A percentile compares a stretch with the other conserved stretches of the same genome.
Evolutionary conservation across 2,797 vertebrate genomes (phyloP).

Genomic region (Aphelocoma californica): DNA sequence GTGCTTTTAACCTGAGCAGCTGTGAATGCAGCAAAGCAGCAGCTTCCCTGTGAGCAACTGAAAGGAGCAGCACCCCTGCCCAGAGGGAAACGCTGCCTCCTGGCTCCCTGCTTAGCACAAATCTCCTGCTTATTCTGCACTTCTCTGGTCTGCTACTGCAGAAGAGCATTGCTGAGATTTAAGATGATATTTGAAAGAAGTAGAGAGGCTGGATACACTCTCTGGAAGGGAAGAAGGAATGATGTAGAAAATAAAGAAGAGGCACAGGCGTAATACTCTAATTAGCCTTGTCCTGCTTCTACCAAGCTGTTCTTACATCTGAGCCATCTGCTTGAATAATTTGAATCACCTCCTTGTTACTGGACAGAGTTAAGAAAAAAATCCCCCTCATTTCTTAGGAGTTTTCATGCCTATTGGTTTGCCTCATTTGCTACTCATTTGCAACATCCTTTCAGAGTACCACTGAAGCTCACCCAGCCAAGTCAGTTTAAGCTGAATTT

Average conservation of each 20-base stretch:
- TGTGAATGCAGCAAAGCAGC: slow-evolving; percentile 7
- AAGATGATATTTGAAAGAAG: neutral
- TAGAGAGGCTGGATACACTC: slow-evolving; percentile 28
- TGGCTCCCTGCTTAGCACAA: slow-evolving; percentile 19
- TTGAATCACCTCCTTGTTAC: slow-evolving; percentile 61
- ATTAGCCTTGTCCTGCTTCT: slow-evolving; percentile 64
- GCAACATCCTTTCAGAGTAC: neutral
- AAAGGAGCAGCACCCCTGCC: neutral
- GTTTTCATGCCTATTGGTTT: neutral
- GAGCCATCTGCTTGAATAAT: slow-evolving; percentile 65
- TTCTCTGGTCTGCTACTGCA: neutral
- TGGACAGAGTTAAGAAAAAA: slow-evolving; percentile 12
- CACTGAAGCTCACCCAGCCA: neutral
- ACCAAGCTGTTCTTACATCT: slow-evolving; percentile 66
- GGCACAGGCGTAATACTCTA: slow-evolving; percentile 27
- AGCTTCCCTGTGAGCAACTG: neutral
- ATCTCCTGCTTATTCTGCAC: slow-evolving; percentile 19
- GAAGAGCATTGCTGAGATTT: neutral
- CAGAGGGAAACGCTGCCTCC: neutral
- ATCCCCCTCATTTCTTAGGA: neutral
- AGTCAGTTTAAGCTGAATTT: neutral
- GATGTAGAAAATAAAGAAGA: slow-evolving; percentile 43
- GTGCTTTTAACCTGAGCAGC: neutral
- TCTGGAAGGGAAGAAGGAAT: neutral
- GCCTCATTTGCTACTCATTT: neutral